Base-by-base conservation (phyloP, 2,888 invertebrate species). In the Anthophora plumipes region DNA sequence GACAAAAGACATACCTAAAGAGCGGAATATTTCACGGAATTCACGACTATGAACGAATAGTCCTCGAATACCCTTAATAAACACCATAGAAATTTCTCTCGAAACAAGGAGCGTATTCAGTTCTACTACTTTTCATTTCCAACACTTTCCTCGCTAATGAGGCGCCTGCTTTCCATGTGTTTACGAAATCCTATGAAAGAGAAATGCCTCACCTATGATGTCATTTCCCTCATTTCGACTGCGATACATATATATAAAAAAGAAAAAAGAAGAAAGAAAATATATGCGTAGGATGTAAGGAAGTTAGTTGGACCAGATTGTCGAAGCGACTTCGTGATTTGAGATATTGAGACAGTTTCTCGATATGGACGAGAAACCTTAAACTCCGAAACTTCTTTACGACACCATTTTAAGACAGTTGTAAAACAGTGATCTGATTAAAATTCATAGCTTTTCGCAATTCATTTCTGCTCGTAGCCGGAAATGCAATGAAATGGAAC, bases 381-480 rank as follows among this genome's bases (percentile, higher is more conserved):
- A 48, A 48, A 37, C 20, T 31, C 46, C 22, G 11, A 61, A 43
- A 61, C 14, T 74, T 73, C 20, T 68, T 74, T 60, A 69, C 43
- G 22, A 52, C 22, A 9, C 17, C 43, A 52, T 37, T 74, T 68
- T 60, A 54, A 68, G n/a, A 20, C 17, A 31, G 12, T 22, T 25
- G 6, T 68, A 68, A 74, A 68, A 68, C 25, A 22, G 11, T 2
- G 37, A 43, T 37, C 41, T 20, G 59, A 59, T 74, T 50, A 68
- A 52, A 59, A 68, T 74, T 74, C 17, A 37, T 52, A 11, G 12
- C 20, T 17, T 20, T 59, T 43, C 50, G 12, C 31, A 31, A 50
- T 68, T 39, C 39, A 17, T 48, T 22, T 2, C 20, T 37, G 8
- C 4, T 66, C 4, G 25, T n/a, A 41, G 4, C 0, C 3, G 17